Base-by-base conservation (phyloP, 23 tunicate species). In the Diplosoma virens region DNA sequence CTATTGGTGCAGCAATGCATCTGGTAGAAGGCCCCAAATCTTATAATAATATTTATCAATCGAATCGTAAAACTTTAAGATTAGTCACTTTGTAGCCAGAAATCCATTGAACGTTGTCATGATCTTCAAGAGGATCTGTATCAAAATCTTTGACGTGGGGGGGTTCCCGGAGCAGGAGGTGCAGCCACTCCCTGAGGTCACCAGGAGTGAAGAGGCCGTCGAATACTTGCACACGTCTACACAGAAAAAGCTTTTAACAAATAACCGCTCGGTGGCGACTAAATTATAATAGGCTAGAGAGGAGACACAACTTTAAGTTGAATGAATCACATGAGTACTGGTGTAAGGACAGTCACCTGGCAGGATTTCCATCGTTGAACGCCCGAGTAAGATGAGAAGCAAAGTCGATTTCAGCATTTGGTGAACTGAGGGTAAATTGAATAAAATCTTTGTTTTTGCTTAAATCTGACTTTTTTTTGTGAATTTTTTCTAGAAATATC, bases 21-120 rank as follows among this genome's bases (percentile, higher is more conserved):
- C n/a, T n/a, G n/a, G n/a, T n/a, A n/a, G n/a, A n/a, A n/a, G n/a
- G n/a, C n/a, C n/a, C n/a, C n/a, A n/a, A n/a, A n/a, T n/a, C n/a
- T n/a, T 27, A 30, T 65, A n/a, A 23, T 41, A 0, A 9, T 37
- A 29, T 25, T 25, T 65, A 25, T 0, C 31, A n/a, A n/a, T n/a
- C n/a, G n/a, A n/a, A n/a, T n/a, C n/a, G n/a, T n/a, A n/a, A n/a
- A n/a, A n/a, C n/a, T n/a, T n/a, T n/a, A n/a, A n/a, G n/a, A n/a
- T n/a, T n/a, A n/a, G n/a, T 3, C 70, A 86, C 96, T n/a, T 79
- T 17, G 53, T 30, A 83, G 35, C 25, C 7, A 17, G 80, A 37
- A 68, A 85, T 73, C 92, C 92, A 92, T 37, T 85, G 97, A 31
- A 92, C 86, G 37, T 92, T 92, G 66, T 92, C 97, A 41, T 92